Conservation (phyloP, 2,797 vertebrate species). For the Huso huso region DNA sequence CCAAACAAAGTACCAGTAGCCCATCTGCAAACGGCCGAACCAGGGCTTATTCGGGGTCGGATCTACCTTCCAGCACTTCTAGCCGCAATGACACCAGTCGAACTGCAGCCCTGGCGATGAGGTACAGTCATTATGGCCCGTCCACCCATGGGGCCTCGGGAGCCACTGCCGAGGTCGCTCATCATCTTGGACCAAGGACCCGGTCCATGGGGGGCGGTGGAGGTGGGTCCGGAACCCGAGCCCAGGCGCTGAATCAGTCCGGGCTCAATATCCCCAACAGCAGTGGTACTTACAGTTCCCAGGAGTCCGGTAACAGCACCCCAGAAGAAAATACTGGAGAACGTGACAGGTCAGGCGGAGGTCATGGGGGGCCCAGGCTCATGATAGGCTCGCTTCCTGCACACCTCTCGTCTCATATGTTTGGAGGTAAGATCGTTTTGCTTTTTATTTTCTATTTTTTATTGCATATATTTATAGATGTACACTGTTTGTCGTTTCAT, state of each 20-base stretch:
- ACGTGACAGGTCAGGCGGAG: constrained; percentile 46
- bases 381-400: constrained; percentile 83
- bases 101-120: constrained; percentile 41
- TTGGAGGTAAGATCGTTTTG: constrained; percentile 68
- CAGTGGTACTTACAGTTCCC: constrained; percentile 72
- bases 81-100: constrained; percentile 46
- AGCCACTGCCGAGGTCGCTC: constrained; percentile 43
- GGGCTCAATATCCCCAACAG: constrained; percentile 74
- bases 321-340: constrained; percentile 69
- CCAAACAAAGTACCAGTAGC: constrained; percentile 68
- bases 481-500: no score
- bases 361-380: constrained; percentile 61
- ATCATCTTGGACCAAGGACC: constrained; percentile 46
- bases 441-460: no score
- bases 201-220: constrained; percentile 46
- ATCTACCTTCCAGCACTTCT: constrained; percentile 68
- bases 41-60: constrained; percentile 85
- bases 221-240: constrained; percentile 44
- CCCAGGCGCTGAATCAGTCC: constrained; percentile 46
- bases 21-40: constrained; percentile 75
- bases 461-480: no score
- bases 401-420: constrained; percentile 85
- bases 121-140: constrained; percentile 49
- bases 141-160: constrained; percentile 42
- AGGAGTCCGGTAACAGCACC: constrained; percentile 81